These are phyloP conservation scores for Intellagama lesueurii DNA, from an alignment of 2,797 vertebrate genomes.

Conservation along the genomic window DNA sequence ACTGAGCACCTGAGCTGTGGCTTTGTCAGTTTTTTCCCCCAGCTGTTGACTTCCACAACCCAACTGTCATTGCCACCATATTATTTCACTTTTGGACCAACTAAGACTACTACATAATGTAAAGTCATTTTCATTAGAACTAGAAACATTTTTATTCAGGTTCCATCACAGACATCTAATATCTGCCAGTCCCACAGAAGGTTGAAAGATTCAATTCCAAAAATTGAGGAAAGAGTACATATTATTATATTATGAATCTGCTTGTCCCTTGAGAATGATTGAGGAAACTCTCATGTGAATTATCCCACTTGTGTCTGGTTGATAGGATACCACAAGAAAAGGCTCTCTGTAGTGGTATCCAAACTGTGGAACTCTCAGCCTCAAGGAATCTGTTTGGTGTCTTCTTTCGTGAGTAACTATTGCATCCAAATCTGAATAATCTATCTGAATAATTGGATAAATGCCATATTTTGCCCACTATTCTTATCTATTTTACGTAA, in stretches of 20 bases:
- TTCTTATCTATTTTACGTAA: not conserved
- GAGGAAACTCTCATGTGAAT: not conserved
- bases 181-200: not conserved
- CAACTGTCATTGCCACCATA: accelerated
- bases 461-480: not conserved
- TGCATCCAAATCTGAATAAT: too few species aligned
- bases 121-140: not conserved
- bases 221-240: not conserved
- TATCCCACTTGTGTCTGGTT: not conserved
- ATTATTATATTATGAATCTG: not conserved
- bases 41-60: accelerated
- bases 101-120: constrained; percentile 38
- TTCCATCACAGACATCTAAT: not conserved
- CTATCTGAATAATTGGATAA: too few species aligned
- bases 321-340: not conserved
- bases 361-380: not conserved
- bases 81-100: constrained; percentile 54
- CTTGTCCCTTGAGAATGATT: not conserved
- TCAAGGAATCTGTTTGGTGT: not conserved
- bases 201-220: not conserved
- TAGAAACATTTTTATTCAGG: not conserved
- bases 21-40: not conserved
- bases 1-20: not conserved
- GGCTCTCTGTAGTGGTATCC: not conserved
- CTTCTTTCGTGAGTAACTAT: not conserved